Evolutionary conservation across 2,113 vertebrate genomes (phyloP).

Genomic region (Gadus chalcogrammus): DNA sequence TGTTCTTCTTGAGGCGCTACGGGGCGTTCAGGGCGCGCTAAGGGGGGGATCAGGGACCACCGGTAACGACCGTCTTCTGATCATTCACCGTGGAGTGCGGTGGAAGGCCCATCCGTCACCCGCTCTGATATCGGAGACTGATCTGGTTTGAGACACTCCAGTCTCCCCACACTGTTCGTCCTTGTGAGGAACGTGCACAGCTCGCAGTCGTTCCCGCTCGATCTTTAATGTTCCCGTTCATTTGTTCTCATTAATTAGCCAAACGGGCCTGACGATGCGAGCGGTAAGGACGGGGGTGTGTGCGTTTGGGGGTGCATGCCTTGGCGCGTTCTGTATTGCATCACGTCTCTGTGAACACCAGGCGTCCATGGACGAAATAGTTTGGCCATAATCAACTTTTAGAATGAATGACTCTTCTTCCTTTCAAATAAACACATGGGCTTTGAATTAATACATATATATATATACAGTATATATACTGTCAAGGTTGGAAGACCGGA

Average conservation of each 20-base stretch:
- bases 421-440: too few species aligned
- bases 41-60: slow-evolving; percentile 16
- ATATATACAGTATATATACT: too few species aligned
- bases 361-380: too few species aligned
- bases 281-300: too few species aligned
- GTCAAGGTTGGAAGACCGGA: too few species aligned
- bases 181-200: slow-evolving; percentile 9
- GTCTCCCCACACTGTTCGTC: slow-evolving; percentile 14
- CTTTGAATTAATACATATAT: too few species aligned
- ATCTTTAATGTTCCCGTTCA: background rate
- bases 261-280: background rate
- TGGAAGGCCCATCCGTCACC: slow-evolving; percentile 35
- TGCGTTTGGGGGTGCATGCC: too few species aligned
- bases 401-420: too few species aligned
- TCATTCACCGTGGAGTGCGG: slow-evolving; percentile 20
- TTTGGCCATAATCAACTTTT: too few species aligned
- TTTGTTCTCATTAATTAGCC: background rate
- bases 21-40: slow-evolving; percentile 20
- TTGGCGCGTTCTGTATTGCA: too few species aligned
- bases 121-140: slow-evolving; percentile 23
- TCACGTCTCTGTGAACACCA: too few species aligned
- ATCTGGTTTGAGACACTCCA: slow-evolving; percentile 38
- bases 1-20: slow-evolving; percentile 33
- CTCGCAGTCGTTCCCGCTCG: slow-evolving; percentile 18
- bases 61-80: slow-evolving; percentile 52